Evolutionary conservation across 2,888 invertebrate species (phyloP).

Genomic region (Patella depressa): DNA sequence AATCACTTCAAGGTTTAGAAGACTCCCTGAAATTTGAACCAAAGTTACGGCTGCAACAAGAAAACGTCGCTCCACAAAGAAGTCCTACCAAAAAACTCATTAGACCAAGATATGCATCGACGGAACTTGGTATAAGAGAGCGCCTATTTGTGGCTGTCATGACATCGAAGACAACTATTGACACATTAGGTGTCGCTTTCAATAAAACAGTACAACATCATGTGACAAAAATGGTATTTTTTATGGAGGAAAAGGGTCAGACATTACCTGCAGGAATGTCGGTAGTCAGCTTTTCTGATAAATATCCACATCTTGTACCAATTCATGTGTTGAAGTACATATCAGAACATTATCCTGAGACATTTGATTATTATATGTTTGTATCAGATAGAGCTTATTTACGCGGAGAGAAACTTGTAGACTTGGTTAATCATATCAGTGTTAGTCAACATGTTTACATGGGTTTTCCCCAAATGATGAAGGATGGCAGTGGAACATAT

Average conservation of each 20-base stretch:
- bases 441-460: conserved; percentile 88
- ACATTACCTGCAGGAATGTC: conserved; percentile 55
- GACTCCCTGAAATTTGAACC: conserved; percentile 58
- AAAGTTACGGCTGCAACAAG: conserved; percentile 36
- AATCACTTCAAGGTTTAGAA: conserved; percentile 37
- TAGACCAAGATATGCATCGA: conserved; percentile 92
- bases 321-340: conserved; percentile 92
- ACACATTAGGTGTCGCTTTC: conserved; percentile 83
- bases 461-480: conserved; percentile 75
- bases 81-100: conserved; percentile 66
- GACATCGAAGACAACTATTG: conserved; percentile 73
- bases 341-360: conserved; percentile 88
- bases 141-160: conserved; percentile 90
- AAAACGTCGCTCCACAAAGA: conserved; percentile 31
- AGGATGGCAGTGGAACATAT: conserved; percentile 56
- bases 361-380: conserved; percentile 93
- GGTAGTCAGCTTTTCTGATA: conserved; percentile 90
- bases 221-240: conserved; percentile 87
- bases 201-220: conserved; percentile 89
- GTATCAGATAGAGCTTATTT: conserved; percentile 88
- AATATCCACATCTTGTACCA: conserved; percentile 81
- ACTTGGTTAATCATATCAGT: conserved; percentile 83
- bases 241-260: conserved; percentile 73
- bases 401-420: conserved; percentile 82
- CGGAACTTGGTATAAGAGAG: conserved; percentile 93